A percentile compares a stretch with the other conserved stretches of the same genome.
Evolutionary conservation across 1,140 invertebrate genomes (phyloP).

Genomic region (Holcopasites calliopsidis): DNA sequence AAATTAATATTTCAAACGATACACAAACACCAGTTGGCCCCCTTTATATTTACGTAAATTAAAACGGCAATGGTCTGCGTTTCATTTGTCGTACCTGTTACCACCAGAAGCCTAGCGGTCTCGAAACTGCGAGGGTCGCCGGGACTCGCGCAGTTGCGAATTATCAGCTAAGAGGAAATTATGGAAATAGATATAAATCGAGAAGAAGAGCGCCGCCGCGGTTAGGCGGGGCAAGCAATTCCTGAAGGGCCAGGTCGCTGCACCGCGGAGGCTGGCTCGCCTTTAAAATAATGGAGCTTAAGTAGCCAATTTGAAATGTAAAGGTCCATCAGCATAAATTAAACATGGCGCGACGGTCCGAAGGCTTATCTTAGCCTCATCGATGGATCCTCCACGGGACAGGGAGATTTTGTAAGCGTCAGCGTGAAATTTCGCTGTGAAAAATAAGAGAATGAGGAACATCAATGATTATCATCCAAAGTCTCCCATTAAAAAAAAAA

Average conservation of each 20-base stretch:
- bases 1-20: neutral
- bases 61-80: neutral
- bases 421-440: too few relatives aligned
- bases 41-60: too few relatives aligned
- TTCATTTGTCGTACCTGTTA: slow-evolving; percentile 52
- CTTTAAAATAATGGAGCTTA: slow-evolving; percentile 69
- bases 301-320: slow-evolving; percentile 70
- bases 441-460: too few relatives aligned
- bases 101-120: slow-evolving; percentile 53
- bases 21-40: too few relatives aligned
- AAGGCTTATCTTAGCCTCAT: slow-evolving; percentile 19
- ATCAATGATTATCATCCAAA: too few relatives aligned
- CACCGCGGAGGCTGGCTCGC: slow-evolving; percentile 22
- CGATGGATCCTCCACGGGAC: slow-evolving; percentile 3
- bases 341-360: slow-evolving; percentile 51
- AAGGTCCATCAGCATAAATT: slow-evolving; percentile 72
- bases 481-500: slow-evolving; percentile 29
- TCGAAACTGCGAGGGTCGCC: slow-evolving; percentile 26
- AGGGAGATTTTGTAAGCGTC: too few relatives aligned
- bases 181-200: slow-evolving; percentile 78
- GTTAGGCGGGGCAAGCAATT: slow-evolving; percentile 47
- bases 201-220: slow-evolving; percentile 56
- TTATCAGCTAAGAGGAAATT: slow-evolving; percentile 76
- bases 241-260: slow-evolving; percentile 39
- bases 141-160: slow-evolving; percentile 55